Percentiles rank a stretch among this genome's conserved stretches.
phyloP scores from a whole-genome alignment of 2,797 vertebrate species.

The Odontamblyopus lacepedii region DNA sequence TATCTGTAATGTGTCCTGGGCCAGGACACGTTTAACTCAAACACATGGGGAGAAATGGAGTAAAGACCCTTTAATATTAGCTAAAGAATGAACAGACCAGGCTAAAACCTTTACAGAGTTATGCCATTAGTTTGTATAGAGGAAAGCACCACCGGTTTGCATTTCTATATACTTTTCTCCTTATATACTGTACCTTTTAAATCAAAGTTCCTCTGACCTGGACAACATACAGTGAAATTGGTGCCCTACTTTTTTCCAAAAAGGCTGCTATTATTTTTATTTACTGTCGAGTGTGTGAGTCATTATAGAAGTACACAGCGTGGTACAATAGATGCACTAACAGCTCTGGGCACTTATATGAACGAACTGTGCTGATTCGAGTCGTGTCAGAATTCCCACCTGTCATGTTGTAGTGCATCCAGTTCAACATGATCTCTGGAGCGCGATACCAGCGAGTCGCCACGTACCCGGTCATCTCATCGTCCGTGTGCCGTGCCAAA shows the following conservation, averaged over 20 bases:
- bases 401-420: conserved; percentile 99
- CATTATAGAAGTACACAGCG: not conserved
- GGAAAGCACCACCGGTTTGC: not conserved
- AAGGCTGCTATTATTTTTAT: conserved; percentile 27
- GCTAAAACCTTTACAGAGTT: no score
- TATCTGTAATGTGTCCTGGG: no score
- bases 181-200: not conserved
- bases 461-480: conserved; percentile 98
- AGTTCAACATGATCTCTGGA: conserved; percentile 98
- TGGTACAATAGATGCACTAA: not conserved
- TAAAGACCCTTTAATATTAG: no score
- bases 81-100: no score
- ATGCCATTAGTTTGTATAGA: not conserved
- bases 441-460: conserved; percentile 97
- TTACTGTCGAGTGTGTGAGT: conserved; percentile 10
- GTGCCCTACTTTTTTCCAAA: conserved; percentile 26
- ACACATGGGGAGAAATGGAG: no score
- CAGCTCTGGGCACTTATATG: not conserved
- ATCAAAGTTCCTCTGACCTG: not conserved
- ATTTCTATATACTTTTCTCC: no score
- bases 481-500: conserved; percentile 94
- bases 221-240: conserved; percentile 20
- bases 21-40: no score
- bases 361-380: not conserved
- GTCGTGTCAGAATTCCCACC: conserved; percentile 65